Evolutionary conservation across 1,140 invertebrate species (phyloP).

Genomic region (Sarcophaga bullata): DNA sequence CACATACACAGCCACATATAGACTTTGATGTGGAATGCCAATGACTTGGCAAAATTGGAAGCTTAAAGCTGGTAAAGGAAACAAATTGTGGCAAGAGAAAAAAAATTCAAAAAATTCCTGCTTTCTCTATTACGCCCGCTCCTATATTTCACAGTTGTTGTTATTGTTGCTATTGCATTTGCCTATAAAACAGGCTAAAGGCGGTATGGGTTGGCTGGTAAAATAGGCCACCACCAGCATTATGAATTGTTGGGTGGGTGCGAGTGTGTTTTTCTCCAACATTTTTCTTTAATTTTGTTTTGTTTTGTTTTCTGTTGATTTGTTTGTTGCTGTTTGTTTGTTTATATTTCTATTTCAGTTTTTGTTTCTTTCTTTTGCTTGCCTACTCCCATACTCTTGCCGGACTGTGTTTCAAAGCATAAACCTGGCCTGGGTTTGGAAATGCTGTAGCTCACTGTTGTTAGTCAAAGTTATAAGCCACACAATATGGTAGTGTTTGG

Average conservation of each 20-base stretch:
- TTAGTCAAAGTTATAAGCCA: conserved; percentile 18
- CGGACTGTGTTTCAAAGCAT: not conserved
- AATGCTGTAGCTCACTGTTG: not conserved
- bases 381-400: not conserved
- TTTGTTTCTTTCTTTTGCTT: not conserved
- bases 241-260: not conserved
- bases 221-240: not conserved
- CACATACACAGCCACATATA: no score
- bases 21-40: conserved; percentile 7
- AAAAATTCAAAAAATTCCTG: not conserved
- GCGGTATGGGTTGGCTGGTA: not conserved
- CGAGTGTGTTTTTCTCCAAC: not conserved
- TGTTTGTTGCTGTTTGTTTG: not conserved
- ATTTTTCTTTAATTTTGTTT: conserved; percentile 4
- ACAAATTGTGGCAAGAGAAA: not conserved
- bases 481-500: conserved; percentile 19
- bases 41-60: conserved; percentile 21
- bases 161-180: not conserved
- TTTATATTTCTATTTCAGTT: not conserved
- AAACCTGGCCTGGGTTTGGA: not conserved
- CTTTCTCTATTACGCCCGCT: no score
- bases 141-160: not conserved
- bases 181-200: conserved; percentile 9
- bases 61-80: not conserved
- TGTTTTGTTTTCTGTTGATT: not conserved